phyloP scores from a whole-genome alignment of 2,797 vertebrate genomes.

The Oryzias sinensis region DNA sequence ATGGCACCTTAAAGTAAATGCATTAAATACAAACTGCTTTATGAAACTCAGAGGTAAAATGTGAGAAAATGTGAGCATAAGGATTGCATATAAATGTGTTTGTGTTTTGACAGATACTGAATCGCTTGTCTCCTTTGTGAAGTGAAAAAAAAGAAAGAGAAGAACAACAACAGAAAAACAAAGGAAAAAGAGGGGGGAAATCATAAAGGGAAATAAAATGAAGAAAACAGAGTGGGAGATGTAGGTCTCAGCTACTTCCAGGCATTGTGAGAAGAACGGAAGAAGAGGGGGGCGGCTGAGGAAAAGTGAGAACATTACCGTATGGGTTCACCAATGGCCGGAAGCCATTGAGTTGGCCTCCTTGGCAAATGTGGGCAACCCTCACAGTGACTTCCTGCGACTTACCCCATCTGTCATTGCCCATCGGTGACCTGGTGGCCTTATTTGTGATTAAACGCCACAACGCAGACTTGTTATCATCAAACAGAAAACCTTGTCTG shows the following conservation, averaged over 20 bases:
- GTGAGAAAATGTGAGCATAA: constrained; percentile 51
- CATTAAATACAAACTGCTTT: constrained; percentile 17
- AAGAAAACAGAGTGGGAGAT: constrained; percentile 77
- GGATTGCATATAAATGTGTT: constrained; percentile 54
- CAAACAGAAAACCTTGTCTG: neutral
- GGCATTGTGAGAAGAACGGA: constrained; percentile 83
- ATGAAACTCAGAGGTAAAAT: constrained; percentile 58
- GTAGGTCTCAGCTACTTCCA: constrained; percentile 83
- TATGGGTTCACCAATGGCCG: constrained; percentile 78
- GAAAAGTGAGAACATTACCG: constrained; percentile 85
- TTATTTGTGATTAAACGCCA: constrained; percentile 19
- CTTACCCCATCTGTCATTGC: constrained; percentile 32
- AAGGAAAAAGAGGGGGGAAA: constrained; percentile 41
- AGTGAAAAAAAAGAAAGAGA: constrained; percentile 16
- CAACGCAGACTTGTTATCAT: constrained; percentile 6
- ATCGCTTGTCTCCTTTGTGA: constrained; percentile 68
- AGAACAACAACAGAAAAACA: constrained; percentile 1
- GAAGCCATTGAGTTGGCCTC: constrained; percentile 76
- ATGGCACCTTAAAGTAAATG: no score
- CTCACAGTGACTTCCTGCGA: constrained; percentile 55
- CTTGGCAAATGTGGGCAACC: constrained; percentile 58
- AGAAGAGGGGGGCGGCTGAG: constrained; percentile 74
- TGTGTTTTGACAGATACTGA: constrained; percentile 70
- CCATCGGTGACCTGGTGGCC: constrained; percentile 26
- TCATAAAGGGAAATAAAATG: constrained; percentile 71